A percentile compares a stretch with the other conserved stretches of the same genome.
phyloP scores from a whole-genome alignment of 2,797 vertebrate genomes.

The Falco columbarius region DNA sequence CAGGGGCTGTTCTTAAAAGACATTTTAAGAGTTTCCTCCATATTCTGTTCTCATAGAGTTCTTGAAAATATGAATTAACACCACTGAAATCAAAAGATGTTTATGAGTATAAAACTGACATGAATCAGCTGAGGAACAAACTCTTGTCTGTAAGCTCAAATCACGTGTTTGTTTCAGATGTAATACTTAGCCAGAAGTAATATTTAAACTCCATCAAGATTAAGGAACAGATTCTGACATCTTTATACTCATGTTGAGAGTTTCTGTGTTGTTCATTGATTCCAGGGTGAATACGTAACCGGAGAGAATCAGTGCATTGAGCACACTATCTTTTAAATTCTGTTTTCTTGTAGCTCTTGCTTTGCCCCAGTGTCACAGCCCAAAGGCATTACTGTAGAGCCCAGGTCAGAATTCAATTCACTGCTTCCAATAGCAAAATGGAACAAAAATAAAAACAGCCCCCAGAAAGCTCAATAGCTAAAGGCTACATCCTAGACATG shows the following conservation, averaged over 20 bases:
- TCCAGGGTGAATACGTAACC: constrained; percentile 14
- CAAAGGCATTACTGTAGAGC: not conserved
- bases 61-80: constrained; percentile 23
- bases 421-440: not conserved
- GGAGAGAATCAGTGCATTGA: not conserved
- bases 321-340: not conserved
- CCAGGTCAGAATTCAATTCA: not conserved
- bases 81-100: constrained; percentile 37
- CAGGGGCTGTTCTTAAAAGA: not conserved
- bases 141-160: constrained; percentile 31
- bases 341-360: not conserved
- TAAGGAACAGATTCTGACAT: constrained; percentile 44
- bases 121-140: constrained; percentile 35
- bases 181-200: constrained; percentile 61
- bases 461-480: constrained; percentile 29
- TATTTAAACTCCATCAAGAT: constrained; percentile 48
- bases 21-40: not conserved
- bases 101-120: constrained; percentile 29
- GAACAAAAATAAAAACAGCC: not conserved
- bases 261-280: constrained; percentile 31
- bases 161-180: constrained; percentile 15
- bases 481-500: not conserved
- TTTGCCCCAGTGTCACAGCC: not conserved
- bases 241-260: not conserved
- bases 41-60: not conserved